Percentiles rank a stretch among this genome's conserved stretches.
These are phyloP conservation scores for Dasypus novemcinctus DNA, from an alignment of 2,113 vertebrate genomes.

Conservation along the genomic window DNA sequence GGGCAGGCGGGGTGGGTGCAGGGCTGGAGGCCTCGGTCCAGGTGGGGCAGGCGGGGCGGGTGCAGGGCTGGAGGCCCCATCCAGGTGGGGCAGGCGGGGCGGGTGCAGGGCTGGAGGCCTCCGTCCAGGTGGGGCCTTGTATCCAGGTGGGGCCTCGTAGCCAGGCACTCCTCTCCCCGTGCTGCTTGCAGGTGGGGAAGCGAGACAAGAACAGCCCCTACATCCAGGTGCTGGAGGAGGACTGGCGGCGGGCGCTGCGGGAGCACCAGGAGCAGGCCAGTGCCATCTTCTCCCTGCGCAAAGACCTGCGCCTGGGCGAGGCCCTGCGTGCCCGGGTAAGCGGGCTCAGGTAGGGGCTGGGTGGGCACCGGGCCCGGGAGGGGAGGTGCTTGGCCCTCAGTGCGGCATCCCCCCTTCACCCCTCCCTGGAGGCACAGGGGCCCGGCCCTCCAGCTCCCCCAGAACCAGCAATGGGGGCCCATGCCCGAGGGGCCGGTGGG, in stretches of 20 bases:
- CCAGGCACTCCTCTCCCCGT: accelerated
- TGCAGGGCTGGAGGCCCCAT: constrained; percentile 84
- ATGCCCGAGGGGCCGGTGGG: not conserved
- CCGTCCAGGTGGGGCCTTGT: not conserved
- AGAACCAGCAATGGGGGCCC: not conserved
- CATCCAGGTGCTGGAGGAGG: constrained; percentile 79
- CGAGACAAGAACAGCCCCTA: constrained; percentile 76
- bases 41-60: constrained; percentile 78
- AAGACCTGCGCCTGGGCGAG: constrained; percentile 84
- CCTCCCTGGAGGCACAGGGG: not conserved
- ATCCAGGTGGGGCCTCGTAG: accelerated
- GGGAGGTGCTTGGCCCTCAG: not conserved
- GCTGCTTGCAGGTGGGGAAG: constrained; percentile 60
- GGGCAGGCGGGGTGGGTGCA: not conserved
- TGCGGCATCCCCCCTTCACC: accelerated
- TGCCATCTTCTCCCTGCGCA: constrained; percentile 86
- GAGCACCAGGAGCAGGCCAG: constrained; percentile 84
- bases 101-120: not conserved
- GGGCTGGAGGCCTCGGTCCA: not conserved
- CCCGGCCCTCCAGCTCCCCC: accelerated
- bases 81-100: not conserved
- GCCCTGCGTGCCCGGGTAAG: constrained; percentile 85
- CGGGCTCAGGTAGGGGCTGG: accelerated
- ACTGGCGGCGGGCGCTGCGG: constrained; percentile 79
- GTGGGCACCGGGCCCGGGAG: not conserved